These are phyloP conservation scores for Hippopotamus amphibius DNA, from an alignment of 2,113 vertebrate species.

Conservation along the genomic window DNA sequence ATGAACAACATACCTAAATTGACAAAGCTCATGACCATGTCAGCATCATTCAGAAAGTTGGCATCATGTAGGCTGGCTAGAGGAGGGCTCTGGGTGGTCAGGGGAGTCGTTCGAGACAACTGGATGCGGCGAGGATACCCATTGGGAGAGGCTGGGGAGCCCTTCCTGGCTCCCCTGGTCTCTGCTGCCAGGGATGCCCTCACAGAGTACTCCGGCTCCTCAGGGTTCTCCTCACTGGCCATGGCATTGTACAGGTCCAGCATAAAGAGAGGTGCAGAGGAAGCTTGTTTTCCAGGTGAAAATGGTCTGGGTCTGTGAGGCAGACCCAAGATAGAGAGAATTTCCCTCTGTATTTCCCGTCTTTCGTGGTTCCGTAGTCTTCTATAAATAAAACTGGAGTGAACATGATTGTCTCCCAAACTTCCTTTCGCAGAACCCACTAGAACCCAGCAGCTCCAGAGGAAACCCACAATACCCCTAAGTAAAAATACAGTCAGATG, in stretches of 20 bases:
- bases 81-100: constrained; percentile 92
- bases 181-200: constrained; percentile 90
- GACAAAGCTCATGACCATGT: constrained; percentile 99
- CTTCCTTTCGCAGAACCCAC: constrained; percentile 92
- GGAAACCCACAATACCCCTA: constrained; percentile 91
- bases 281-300: constrained; percentile 96
- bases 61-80: constrained; percentile 94
- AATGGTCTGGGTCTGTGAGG: constrained; percentile 98
- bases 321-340: constrained; percentile 98
- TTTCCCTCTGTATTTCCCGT: constrained; percentile 98
- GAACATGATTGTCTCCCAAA: constrained; percentile 97
- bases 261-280: constrained; percentile 99
- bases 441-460: constrained; percentile 94
- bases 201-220: constrained; percentile 88
- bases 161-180: constrained; percentile 90
- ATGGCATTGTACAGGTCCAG: constrained; percentile 99
- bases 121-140: constrained; percentile 93
- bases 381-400: constrained; percentile 99
- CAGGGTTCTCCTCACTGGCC: constrained; percentile 94
- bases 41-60: constrained; percentile 98
- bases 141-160: constrained; percentile 91
- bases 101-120: constrained; percentile 88
- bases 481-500: constrained; percentile 88
- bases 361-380: constrained; percentile 98
- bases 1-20: constrained; percentile 94